A percentile compares a stretch with the other conserved stretches of the same genome.
Evolutionary conservation across 2,888 invertebrate species (phyloP).

Genomic region (Tachystola acroxantha): DNA sequence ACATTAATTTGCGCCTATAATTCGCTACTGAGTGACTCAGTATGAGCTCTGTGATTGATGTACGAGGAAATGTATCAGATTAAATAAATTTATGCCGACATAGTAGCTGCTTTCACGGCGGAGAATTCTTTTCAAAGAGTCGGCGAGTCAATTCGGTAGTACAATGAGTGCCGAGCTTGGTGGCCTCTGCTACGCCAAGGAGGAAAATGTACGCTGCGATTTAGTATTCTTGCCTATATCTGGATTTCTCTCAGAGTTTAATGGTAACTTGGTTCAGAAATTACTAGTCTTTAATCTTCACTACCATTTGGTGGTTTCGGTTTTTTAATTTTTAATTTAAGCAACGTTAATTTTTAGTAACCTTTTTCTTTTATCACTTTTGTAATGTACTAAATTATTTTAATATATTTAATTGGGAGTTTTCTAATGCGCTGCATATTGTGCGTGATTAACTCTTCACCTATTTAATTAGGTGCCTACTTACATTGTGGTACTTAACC

Average conservation of each 20-base stretch:
- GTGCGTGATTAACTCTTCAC: too few species aligned
- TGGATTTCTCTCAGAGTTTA: conserved; percentile 1
- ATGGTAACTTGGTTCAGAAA: background rate
- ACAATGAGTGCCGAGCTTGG: conserved; percentile 46
- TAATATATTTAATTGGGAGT: too few species aligned
- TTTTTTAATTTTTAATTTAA: too few species aligned
- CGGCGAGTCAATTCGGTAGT: conserved; percentile 62
- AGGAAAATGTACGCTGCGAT: background rate
- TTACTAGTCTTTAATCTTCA: too few species aligned
- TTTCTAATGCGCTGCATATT: too few species aligned
- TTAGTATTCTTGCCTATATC: conserved; percentile 15
- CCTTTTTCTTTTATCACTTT: too few species aligned
- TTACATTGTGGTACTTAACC: too few species aligned
- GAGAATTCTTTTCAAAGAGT: conserved; percentile 50
- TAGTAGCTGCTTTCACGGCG: conserved; percentile 58
- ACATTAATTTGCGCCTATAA: conserved; percentile 36
- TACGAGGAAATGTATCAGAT: conserved; percentile 57
- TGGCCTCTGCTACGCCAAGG: conserved; percentile 21
- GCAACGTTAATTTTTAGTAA: too few species aligned
- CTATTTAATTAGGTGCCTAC: too few species aligned
- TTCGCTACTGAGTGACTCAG: conserved; percentile 29
- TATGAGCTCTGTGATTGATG: conserved; percentile 53
- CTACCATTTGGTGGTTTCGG: too few species aligned
- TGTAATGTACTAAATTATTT: too few species aligned
- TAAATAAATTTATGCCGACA: conserved; percentile 55